These are phyloP conservation scores for Drosophila burlai DNA, from an alignment of 1,140 invertebrate genomes.

Conservation along the genomic window DNA sequence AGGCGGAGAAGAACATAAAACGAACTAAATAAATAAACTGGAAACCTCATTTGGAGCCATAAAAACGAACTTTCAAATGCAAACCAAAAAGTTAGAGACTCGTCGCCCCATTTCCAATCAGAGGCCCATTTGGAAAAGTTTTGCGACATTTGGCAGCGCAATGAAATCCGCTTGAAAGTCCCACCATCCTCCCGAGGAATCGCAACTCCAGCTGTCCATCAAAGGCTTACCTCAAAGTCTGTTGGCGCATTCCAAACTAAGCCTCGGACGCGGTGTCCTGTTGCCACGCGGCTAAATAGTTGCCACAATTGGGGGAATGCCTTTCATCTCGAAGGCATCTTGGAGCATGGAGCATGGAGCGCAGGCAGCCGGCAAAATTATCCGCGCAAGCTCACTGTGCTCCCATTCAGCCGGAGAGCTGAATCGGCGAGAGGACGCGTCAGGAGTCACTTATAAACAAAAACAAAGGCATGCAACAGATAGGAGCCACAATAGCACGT, in stretches of 20 bases:
- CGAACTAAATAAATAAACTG: slow-evolving; percentile 30
- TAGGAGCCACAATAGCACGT: slow-evolving; percentile 3
- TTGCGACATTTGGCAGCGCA: slow-evolving; percentile 30
- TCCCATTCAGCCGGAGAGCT: slow-evolving; percentile 14
- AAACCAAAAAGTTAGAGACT: slow-evolving; percentile 24
- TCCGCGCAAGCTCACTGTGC: slow-evolving; percentile 34
- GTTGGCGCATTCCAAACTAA: slow-evolving; percentile 37
- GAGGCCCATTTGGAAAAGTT: slow-evolving; percentile 36
- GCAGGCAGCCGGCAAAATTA: slow-evolving; percentile 25
- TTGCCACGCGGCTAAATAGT: slow-evolving; percentile 40
- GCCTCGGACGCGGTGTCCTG: slow-evolving; percentile 42
- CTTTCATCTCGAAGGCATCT: slow-evolving; percentile 24
- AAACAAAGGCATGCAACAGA: slow-evolving; percentile 58
- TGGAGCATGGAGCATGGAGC: not conserved
- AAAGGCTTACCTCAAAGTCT: slow-evolving; percentile 40
- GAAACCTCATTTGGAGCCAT: slow-evolving; percentile 37
- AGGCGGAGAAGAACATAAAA: slow-evolving; percentile 15
- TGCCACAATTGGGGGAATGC: slow-evolving; percentile 34
- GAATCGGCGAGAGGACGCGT: not conserved
- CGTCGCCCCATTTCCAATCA: slow-evolving; percentile 29
- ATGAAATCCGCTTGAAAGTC: slow-evolving; percentile 29
- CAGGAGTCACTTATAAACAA: slow-evolving; percentile 30
- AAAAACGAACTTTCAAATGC: slow-evolving; percentile 43
- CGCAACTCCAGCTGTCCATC: slow-evolving; percentile 27
- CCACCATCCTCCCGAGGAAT: not conserved